These are phyloP conservation scores for Syrista parreyssii DNA, from an alignment of 2,888 invertebrate genomes.

Conservation along the genomic window DNA sequence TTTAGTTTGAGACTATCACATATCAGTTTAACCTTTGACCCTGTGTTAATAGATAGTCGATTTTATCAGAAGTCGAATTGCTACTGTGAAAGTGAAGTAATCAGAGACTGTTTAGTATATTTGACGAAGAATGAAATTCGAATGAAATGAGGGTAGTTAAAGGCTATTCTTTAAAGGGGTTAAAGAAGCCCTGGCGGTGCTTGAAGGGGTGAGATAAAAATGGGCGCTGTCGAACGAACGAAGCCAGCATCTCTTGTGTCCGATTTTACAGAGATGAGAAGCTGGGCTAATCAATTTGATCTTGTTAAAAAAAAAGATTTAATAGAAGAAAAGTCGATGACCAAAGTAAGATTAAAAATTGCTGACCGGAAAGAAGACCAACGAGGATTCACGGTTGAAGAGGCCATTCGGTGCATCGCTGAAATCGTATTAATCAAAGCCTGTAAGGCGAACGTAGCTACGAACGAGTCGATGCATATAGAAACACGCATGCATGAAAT, in stretches of 20 bases:
- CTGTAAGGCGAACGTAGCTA: background rate
- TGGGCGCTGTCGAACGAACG: background rate
- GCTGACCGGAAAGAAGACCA: background rate
- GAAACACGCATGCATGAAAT: background rate
- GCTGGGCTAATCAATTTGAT: background rate
- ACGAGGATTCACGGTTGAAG: background rate
- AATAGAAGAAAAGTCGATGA: background rate
- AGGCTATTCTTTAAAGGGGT: background rate
- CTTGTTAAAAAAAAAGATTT: background rate
- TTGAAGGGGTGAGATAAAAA: background rate
- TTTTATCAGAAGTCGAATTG: too few species aligned
- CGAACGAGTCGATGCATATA: too few species aligned
- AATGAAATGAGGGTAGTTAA: too few species aligned
- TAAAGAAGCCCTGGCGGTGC: background rate
- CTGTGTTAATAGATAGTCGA: too few species aligned
- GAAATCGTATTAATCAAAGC: background rate
- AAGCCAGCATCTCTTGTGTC: background rate
- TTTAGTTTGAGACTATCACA: background rate
- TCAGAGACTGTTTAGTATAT: too few species aligned
- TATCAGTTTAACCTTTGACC: too few species aligned
- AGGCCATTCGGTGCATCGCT: background rate
- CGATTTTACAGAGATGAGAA: background rate
- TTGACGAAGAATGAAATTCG: too few species aligned
- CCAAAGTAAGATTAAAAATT: background rate
- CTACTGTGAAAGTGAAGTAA: too few species aligned